Evolutionary conservation across 2,113 vertebrate genomes (phyloP).

Genomic region (Megaptera novaeangliae): DNA sequence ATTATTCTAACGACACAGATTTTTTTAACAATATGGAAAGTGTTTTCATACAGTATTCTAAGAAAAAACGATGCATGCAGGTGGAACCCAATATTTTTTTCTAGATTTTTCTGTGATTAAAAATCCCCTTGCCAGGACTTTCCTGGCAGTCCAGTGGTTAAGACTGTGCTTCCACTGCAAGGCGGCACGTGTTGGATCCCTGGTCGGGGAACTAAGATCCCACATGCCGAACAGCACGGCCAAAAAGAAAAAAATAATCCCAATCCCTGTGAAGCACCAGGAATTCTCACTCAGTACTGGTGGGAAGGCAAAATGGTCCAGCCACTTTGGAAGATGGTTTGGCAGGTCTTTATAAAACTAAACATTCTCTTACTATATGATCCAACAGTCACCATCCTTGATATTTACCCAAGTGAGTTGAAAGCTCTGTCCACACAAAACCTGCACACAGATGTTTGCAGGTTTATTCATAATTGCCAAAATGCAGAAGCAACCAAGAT

Average conservation of each 20-base stretch:
- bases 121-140: neutral
- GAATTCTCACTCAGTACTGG: neutral
- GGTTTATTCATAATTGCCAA: too few relatives aligned
- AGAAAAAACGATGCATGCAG: neutral
- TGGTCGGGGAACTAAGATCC: neutral
- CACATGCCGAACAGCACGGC: neutral
- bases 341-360: neutral
- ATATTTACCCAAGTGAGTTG: neutral
- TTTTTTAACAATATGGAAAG: neutral
- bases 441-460: neutral
- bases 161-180: neutral
- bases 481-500: too few relatives aligned
- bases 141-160: neutral
- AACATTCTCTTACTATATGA: neutral
- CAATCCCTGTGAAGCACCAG: neutral
- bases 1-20: neutral
- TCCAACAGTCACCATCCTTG: neutral
- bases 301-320: neutral
- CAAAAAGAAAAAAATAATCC: neutral
- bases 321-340: neutral
- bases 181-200: neutral
- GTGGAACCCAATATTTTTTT: neutral
- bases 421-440: neutral
- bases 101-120: neutral
- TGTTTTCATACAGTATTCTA: neutral